These are phyloP conservation scores for Falco biarmicus DNA, from an alignment of 2,797 vertebrate genomes.

Conservation along the genomic window DNA sequence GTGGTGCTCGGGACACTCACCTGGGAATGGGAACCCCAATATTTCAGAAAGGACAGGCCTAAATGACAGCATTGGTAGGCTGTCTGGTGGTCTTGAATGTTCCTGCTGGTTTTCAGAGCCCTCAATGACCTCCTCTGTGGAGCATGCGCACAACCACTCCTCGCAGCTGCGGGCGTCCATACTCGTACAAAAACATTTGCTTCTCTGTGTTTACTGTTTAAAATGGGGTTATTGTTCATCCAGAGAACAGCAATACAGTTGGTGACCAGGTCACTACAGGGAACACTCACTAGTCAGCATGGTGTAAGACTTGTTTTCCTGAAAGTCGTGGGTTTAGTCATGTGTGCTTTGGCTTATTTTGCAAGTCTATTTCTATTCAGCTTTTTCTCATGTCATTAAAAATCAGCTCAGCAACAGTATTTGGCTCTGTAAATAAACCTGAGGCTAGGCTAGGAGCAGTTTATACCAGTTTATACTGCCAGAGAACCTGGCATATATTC, in stretches of 20 bases:
- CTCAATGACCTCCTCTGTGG: not conserved
- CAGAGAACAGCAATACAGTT: not conserved
- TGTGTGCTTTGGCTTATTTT: not conserved
- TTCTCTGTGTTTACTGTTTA: not conserved
- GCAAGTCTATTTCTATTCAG: not conserved
- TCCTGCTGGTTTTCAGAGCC: not conserved
- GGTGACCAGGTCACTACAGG: not conserved
- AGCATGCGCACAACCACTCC: not conserved
- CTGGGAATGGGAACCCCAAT: not conserved
- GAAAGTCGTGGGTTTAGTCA: not conserved
- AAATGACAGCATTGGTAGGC: not conserved
- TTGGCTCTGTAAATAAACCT: conserved; percentile 43
- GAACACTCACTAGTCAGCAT: rapidly evolving
- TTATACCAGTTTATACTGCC: not conserved
- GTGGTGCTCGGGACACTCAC: not conserved
- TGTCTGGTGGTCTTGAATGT: not conserved
- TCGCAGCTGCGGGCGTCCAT: not conserved
- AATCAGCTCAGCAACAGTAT: not conserved
- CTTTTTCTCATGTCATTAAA: conserved; percentile 9
- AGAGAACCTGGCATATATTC: not conserved
- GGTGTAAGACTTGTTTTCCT: not conserved
- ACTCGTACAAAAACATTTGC: not conserved
- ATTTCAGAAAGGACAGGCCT: not conserved
- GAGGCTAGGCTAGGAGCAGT: conserved; percentile 5
- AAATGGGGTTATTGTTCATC: not conserved